These are phyloP conservation scores for Microchirus variegatus DNA, from an alignment of 2,797 vertebrate genomes.

Conservation along the genomic window DNA sequence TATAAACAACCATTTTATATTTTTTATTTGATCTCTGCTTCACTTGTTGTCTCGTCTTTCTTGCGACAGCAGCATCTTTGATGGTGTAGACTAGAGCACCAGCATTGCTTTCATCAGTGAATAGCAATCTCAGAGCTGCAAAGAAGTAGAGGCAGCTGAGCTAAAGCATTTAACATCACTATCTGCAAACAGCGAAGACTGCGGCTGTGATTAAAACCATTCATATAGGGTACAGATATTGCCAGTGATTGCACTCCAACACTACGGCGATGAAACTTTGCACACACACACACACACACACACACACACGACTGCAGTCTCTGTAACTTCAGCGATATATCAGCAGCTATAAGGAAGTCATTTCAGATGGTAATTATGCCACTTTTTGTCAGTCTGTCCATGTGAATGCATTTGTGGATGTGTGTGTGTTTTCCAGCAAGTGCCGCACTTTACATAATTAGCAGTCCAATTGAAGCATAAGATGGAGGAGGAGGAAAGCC, in stretches of 20 bases:
- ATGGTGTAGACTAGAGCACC: no score
- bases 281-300: constrained; percentile 7
- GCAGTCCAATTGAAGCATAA: constrained; percentile 68
- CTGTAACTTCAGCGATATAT: constrained; percentile 59
- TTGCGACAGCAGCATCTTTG: no score
- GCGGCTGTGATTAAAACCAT: constrained; percentile 49
- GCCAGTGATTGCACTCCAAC: constrained; percentile 50
- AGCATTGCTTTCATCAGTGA: no score
- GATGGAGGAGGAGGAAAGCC: constrained; percentile 68
- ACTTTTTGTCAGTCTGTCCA: constrained; percentile 48
- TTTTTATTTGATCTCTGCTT: no score
- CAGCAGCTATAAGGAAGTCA: constrained; percentile 61
- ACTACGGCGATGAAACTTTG: neutral
- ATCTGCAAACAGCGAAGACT: constrained; percentile 4
- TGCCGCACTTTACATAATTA: constrained; percentile 75
- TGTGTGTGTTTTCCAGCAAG: constrained; percentile 44
- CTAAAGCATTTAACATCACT: constrained; percentile 12
- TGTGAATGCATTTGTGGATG: constrained; percentile 13
- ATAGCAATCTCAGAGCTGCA: neutral
- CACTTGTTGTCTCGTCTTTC: no score
- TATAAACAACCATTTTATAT: no score
- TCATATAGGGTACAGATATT: constrained; percentile 27
- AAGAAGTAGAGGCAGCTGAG: constrained; percentile 14
- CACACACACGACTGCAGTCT: constrained; percentile 1
- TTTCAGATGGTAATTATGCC: constrained; percentile 74